phyloP scores from a whole-genome alignment of 2,888 invertebrate genomes.

The Galerucella pusilla region DNA sequence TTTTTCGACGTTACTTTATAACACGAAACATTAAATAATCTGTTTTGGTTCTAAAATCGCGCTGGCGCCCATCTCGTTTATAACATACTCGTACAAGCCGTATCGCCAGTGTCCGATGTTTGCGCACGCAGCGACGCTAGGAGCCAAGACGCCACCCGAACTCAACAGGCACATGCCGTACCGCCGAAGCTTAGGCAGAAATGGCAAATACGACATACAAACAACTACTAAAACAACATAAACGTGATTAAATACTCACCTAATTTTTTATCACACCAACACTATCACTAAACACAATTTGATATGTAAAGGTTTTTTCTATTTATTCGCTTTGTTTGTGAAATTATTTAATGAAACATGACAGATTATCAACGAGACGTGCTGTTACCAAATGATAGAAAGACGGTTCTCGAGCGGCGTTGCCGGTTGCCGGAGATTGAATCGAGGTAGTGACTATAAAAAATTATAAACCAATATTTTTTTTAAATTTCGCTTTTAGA shows the following conservation, averaged over 20 bases:
- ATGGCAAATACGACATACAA: conserved; percentile 31
- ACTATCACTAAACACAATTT: conserved; percentile 17
- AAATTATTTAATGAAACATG: conserved; percentile 29
- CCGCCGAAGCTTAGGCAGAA: conserved; percentile 26
- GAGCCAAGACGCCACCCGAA: conserved; percentile 43
- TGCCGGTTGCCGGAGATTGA: conserved; percentile 3
- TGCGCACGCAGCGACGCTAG: conserved; percentile 44
- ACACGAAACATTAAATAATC: not conserved
- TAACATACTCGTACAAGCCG: not conserved
- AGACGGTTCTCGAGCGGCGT: conserved; percentile 29
- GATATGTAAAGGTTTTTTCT: conserved; percentile 3
- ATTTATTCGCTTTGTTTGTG: conserved; percentile 29
- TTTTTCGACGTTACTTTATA: not conserved
- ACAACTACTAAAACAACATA: not conserved
- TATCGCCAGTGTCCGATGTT: conserved; percentile 21
- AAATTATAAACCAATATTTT: not conserved
- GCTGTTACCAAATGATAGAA: conserved; percentile 24
- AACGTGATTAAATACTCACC: conserved; percentile 21
- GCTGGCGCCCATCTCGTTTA: not conserved
- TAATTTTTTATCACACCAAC: conserved; percentile 12
- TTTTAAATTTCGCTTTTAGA: too few relatives aligned
- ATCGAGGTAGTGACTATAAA: not conserved
- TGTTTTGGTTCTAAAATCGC: conserved; percentile 7
- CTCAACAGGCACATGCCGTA: conserved; percentile 32
- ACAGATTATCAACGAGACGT: conserved; percentile 38